phyloP scores from a whole-genome alignment of 2,113 vertebrate species.

The western clawed frog (Xenopus tropicalis) region UCB_Xtro_10.0 CM004449.2:21523501-21524000 shows the following conservation, averaged over 20 bases:
- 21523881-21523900: too few relatives aligned
- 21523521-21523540: not conserved
- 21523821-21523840: not conserved
- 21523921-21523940: too few relatives aligned
- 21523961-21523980: too few relatives aligned
- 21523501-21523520: not conserved
- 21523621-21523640: not conserved
- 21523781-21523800: not conserved
- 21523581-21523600: not conserved
- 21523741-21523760: not conserved
- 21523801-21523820: not conserved
- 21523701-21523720: not conserved
- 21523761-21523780: not conserved
- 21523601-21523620: not conserved
- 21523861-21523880: too few relatives aligned
- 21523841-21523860: too few relatives aligned
- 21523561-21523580: slow-evolving; percentile 2
- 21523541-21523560: slow-evolving; percentile 12
- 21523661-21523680: slow-evolving; percentile 3
- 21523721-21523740: not conserved
- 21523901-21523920: too few relatives aligned
- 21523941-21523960: too few relatives aligned
- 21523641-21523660: not conserved
- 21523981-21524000: too few relatives aligned
- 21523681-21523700: not conserved